phyloP scores from a whole-genome alignment of 2,113 vertebrate genomes.

The Neogale vison region DNA sequence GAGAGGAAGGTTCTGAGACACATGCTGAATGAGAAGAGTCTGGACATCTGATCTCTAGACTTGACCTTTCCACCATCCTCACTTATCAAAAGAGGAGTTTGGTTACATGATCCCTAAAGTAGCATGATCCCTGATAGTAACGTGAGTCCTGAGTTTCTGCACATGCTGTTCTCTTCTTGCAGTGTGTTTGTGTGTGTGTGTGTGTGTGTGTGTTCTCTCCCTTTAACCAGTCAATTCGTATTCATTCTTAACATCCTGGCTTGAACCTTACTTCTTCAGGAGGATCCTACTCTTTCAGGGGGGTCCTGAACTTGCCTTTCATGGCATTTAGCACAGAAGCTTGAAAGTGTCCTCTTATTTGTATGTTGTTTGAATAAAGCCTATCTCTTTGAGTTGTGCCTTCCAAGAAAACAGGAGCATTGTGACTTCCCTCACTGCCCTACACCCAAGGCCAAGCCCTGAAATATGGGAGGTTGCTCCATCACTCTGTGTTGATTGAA shows the following conservation, averaged over 20 bases:
- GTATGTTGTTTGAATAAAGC: background rate
- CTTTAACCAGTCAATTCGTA: background rate
- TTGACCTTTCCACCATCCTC: background rate
- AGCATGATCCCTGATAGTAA: background rate
- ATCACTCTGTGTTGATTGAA: background rate
- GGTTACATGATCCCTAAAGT: background rate
- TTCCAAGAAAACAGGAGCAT: background rate
- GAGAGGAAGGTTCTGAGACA: background rate
- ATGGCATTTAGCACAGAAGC: background rate
- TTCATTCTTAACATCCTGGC: background rate
- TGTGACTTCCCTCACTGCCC: background rate
- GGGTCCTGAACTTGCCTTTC: background rate
- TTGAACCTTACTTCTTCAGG: background rate
- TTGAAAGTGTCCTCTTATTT: background rate
- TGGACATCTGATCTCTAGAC: background rate
- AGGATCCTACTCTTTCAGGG: background rate
- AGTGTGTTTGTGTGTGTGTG: background rate
- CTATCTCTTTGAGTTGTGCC: background rate
- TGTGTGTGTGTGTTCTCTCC: background rate
- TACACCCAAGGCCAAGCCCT: background rate
- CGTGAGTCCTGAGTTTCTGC: background rate
- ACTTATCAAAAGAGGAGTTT: background rate
- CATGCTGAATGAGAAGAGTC: background rate
- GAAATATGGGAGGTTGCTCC: accelerated
- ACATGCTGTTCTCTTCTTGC: background rate